phyloP scores from a whole-genome alignment of 2,113 vertebrate genomes.

The Perccottus glenii region DNA sequence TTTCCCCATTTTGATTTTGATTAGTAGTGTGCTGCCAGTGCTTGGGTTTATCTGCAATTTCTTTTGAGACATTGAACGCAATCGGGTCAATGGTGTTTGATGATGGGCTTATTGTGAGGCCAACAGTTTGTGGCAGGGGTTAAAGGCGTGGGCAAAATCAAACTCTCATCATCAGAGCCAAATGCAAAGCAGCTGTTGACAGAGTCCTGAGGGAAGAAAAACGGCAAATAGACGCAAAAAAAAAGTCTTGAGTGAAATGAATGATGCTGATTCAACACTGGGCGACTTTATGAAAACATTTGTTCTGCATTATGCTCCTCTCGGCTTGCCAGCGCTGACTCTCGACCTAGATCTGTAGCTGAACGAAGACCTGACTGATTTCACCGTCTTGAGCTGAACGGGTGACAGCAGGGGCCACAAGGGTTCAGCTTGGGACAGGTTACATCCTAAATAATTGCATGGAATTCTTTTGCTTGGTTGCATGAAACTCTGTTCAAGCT shows the following conservation, averaged over 20 bases:
- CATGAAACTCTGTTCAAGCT: neutral
- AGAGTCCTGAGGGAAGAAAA: slow-evolving; percentile 28
- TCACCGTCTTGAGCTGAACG: slow-evolving; percentile 31
- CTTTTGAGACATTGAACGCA: neutral
- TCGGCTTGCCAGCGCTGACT: slow-evolving; percentile 44
- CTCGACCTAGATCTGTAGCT: slow-evolving; percentile 46
- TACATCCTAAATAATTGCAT: slow-evolving; percentile 7
- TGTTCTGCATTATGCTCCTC: slow-evolving; percentile 68
- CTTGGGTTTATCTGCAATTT: slow-evolving; percentile 28
- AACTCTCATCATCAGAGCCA: slow-evolving; percentile 44
- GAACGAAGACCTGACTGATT: slow-evolving; percentile 34
- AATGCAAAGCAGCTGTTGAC: slow-evolving; percentile 72
- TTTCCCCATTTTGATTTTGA: slow-evolving; percentile 21
- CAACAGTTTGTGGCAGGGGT: slow-evolving; percentile 47
- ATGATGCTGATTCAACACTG: slow-evolving; percentile 72
- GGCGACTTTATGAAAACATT: slow-evolving; percentile 71
- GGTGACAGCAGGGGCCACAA: slow-evolving; percentile 7
- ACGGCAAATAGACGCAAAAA: slow-evolving; percentile 7
- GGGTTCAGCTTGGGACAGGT: slow-evolving; percentile 29
- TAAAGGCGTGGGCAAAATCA: slow-evolving; percentile 54
- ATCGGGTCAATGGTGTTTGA: slow-evolving; percentile 32
- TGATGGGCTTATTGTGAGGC: slow-evolving; percentile 40
- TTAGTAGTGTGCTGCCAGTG: slow-evolving; percentile 6
- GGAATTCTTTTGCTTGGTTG: fast-evolving
- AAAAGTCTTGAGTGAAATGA: slow-evolving; percentile 33